Conservation (phyloP, 64 coral and sea anemone genomes). For the Astreopora myriophthalma region DNA sequence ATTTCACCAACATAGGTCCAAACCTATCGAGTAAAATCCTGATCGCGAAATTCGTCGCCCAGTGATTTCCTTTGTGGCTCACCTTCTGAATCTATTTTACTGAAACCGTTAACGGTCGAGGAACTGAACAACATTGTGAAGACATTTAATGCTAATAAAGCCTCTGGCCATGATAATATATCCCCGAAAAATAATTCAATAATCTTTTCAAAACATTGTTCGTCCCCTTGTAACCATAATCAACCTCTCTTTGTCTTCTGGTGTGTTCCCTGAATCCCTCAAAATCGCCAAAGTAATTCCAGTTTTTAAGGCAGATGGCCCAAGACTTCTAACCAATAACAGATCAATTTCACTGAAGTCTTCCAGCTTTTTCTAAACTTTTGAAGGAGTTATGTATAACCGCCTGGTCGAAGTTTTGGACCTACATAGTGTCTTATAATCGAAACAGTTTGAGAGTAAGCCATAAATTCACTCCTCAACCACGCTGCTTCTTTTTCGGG, state of each 20-base stretch:
- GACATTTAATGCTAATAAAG: background rate
- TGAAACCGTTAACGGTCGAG: background rate
- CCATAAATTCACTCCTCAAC: too few species aligned
- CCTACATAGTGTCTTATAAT: background rate
- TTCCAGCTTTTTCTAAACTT: background rate
- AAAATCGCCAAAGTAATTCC: background rate
- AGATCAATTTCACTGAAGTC: background rate
- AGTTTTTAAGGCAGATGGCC: background rate
- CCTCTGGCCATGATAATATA: background rate
- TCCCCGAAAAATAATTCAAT: background rate
- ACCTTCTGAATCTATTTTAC: background rate
- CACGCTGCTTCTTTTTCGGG: too few species aligned
- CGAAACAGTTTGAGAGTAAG: background rate
- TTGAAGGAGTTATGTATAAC: background rate
- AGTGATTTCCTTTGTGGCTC: background rate
- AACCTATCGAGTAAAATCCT: background rate
- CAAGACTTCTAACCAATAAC: background rate
- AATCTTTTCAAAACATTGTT: background rate
- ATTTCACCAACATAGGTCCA: slow-evolving; percentile 1
- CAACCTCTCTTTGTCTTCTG: too few species aligned
- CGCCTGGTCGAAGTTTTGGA: background rate
- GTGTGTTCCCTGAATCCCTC: background rate
- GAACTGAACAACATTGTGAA: background rate
- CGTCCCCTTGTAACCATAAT: background rate
- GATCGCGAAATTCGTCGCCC: background rate